Evolutionary conservation across 2,888 invertebrate species (phyloP), one percentile per base, ranked within the genome.

Genomic region (Girardia tigrina): DNA sequence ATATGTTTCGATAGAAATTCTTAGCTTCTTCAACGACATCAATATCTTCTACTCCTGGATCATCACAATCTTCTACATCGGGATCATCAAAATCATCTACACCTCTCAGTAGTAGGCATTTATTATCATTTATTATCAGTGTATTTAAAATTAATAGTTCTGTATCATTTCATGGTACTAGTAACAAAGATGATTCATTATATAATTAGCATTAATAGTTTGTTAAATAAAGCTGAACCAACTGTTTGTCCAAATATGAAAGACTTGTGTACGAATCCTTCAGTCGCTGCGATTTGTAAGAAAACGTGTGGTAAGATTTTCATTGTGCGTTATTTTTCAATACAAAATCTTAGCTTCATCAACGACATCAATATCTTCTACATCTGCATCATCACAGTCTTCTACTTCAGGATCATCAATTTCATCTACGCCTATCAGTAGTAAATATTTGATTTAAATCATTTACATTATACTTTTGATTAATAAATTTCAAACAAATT

Each of bases 151-250:
- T 56, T 2, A 20, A 56, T 12, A 16, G n/a, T 12, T 56, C n/a
- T 6, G n/a, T n/a, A n/a, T n/a, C n/a, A n/a, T n/a, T n/a, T n/a
- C n/a, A n/a, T n/a, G n/a, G n/a, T n/a, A n/a, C n/a, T n/a, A n/a
- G n/a, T n/a, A n/a, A n/a, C n/a, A n/a, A n/a, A n/a, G n/a, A n/a
- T n/a, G n/a, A n/a, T n/a, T n/a, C n/a, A n/a, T n/a, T n/a, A n/a
- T n/a, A n/a, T n/a, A n/a, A n/a, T n/a, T n/a, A n/a, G n/a, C n/a
- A n/a, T n/a, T n/a, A n/a, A n/a, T n/a, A n/a, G n/a, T n/a, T n/a
- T n/a, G n/a, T n/a, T n/a, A n/a, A n/a, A n/a, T n/a, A n/a, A 6
- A 56, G 56, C 56, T 56, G 56, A 56, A 56, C 56, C 56, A 56
- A 56, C 56, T 20, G 56, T 56, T 12, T 56, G 56, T 56, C 56